These are phyloP conservation scores for Paraescarpia echinospica DNA, from an alignment of 1,140 invertebrate species.

Conservation along the genomic window DNA sequence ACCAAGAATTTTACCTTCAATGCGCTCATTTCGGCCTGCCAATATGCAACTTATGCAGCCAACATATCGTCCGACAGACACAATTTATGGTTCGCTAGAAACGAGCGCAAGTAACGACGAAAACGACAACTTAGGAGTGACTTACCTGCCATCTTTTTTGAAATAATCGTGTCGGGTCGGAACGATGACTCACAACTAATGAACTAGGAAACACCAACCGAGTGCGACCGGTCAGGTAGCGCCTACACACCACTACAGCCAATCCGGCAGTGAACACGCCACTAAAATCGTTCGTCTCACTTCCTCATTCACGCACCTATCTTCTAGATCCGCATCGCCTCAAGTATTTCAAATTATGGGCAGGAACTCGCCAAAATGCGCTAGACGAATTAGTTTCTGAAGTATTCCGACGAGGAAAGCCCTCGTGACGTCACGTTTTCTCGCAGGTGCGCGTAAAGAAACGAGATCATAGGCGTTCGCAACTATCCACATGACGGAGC, in stretches of 20 bases:
- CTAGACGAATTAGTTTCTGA: background rate
- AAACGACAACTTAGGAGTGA: background rate
- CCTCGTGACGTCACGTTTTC: background rate
- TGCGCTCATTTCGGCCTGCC: background rate
- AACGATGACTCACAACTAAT: background rate
- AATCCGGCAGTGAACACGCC: background rate
- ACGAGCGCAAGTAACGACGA: background rate
- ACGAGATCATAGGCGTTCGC: background rate
- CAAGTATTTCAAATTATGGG: background rate
- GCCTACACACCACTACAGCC: background rate
- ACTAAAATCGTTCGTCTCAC: background rate
- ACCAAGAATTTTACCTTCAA: background rate
- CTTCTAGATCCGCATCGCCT: background rate
- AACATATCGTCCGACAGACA: background rate
- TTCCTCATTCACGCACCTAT: background rate
- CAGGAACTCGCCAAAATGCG: background rate
- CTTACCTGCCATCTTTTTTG: slow-evolving; percentile 5
- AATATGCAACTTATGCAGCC: background rate
- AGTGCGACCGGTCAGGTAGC: background rate
- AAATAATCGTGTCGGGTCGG: background rate
- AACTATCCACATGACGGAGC: background rate
- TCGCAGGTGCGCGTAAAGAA: background rate
- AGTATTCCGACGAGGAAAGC: slow-evolving; percentile 3
- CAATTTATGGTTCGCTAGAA: background rate
- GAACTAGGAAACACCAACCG: background rate